Evolutionary conservation across 2,888 invertebrate species (phyloP), one percentile per base, ranked within the genome.

Genomic region (Drosophila buzzatii): DNA sequence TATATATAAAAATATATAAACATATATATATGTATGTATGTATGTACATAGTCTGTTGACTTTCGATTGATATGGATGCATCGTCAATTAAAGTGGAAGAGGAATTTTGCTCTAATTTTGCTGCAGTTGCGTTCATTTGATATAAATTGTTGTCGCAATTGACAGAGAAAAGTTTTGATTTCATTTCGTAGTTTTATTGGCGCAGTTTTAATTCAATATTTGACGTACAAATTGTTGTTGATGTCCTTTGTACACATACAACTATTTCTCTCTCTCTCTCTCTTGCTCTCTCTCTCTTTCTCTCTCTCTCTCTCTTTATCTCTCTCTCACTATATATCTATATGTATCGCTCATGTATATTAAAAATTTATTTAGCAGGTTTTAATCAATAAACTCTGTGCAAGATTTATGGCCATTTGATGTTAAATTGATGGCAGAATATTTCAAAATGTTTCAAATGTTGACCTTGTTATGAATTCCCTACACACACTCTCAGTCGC

Each of bases 281-380:
- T 23, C 23, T 23, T 4, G 3, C 23, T 23, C 23, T 23, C 23
- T 23, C 23, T 23, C 23, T 23, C 3, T 23, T 3, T 23, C 23
- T 23, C 23, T 23, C 23, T 23, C 23, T 23, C 23, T 2, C 23
- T 23, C 23, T 23, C 23, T 20, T n/a, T n/a, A n/a, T n/a, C 20
- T 20, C 20, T 20, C 20, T 2, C 20, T 20, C 2, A 23, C 0
- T 23, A 23, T 23, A 27, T 27, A 27, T 6, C 2, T 41, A 20
- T 20, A 2, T 67, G 53, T 53, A 51, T 61, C 68, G 81, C 65
- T 73, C 72, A 73, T 83, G 66, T 49, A 59, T 79, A 82, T 82
- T 80, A 82, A 82, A 85, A 85, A 85, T 85, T 85, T 84, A 84
- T 84, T 76, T 71, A 68, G 59, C 64, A 74, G 70, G 59, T 76